Base-by-base conservation (phyloP, 23 tunicate species). In the Ascidia mentula region DNA sequence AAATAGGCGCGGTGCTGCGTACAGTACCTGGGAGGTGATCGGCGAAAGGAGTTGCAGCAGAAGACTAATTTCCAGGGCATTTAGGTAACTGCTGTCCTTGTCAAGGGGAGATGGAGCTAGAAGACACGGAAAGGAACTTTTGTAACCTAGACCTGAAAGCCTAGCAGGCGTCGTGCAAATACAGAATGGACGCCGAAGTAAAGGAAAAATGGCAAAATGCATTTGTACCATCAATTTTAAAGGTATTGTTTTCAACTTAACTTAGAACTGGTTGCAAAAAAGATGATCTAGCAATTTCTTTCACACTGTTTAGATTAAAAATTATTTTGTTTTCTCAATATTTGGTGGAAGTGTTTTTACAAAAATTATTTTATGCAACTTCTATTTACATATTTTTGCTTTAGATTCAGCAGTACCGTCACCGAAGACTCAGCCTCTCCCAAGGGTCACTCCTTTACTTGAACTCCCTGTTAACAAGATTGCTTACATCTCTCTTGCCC, bases 321-420 rank as follows among this genome's bases (percentile, higher is more conserved):
- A n/a, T n/a, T n/a, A n/a, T n/a, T n/a, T n/a, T n/a, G n/a, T n/a
- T n/a, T n/a, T n/a, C n/a, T n/a, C n/a, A n/a, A n/a, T n/a, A n/a
- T n/a, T n/a, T 17, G 60, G 60, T 45, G 17, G 60, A 17, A 17
- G 17, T 45, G 60, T 17, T 45, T 45, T 45, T 17, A 45, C 18
- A 17, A 17, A 45, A 45, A 17, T 45, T 45, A 18, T 17, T 74
- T 15, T 74, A 13, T 9, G 17, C 34, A 30, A 74, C 13, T 35
- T 32, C 31, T 61, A 31, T 79, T 8, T 24, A 80, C 15, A 37
- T 69, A 37, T 38, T 12, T 65, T 83, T 15, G 24, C 76, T 78
- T 24, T 26, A 86, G 91, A 73, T 87, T 60, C 91, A 87, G 42
- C 82, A 76, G 81, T 72, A 40, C 18, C 81, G 80, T 34, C 74